These are phyloP conservation scores for Diplodus puntazzo DNA, from an alignment of 2,797 vertebrate species.

Conservation along the genomic window DNA sequence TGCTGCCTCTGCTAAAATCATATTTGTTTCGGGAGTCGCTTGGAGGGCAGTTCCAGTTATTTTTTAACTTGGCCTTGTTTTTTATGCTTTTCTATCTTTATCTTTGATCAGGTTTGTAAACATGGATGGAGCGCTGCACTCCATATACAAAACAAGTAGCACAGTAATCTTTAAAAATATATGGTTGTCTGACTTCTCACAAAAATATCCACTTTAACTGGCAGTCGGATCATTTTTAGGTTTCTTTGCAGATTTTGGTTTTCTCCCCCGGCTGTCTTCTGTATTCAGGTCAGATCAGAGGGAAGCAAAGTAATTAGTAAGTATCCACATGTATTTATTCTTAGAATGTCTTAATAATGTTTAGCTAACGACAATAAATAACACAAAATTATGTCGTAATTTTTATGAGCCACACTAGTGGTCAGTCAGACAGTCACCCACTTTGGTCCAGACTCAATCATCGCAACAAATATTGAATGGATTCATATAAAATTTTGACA, in stretches of 20 bases:
- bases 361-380: not conserved
- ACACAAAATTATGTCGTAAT: not conserved
- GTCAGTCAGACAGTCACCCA: too few species aligned
- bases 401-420: not conserved
- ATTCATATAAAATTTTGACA: too few species aligned
- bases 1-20: constrained; percentile 22
- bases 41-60: constrained; percentile 14
- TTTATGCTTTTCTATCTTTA: not conserved
- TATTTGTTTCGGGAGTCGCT: not conserved
- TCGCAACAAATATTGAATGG: too few species aligned
- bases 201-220: too few species aligned
- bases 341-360: too few species aligned
- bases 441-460: too few species aligned
- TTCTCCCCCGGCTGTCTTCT: too few species aligned
- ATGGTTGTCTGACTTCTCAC: not conserved
- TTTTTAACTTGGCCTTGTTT: not conserved
- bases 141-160: not conserved
- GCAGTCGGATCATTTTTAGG: not conserved
- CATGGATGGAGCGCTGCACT: not conserved
- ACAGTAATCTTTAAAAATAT: not conserved
- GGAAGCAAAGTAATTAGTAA: too few species aligned
- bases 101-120: not conserved
- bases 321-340: not conserved
- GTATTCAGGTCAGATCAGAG: too few species aligned
- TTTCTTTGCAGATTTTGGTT: not conserved